Base-by-base conservation (phyloP, 2,113 vertebrate species). In the Stigmatopora argus region DNA sequence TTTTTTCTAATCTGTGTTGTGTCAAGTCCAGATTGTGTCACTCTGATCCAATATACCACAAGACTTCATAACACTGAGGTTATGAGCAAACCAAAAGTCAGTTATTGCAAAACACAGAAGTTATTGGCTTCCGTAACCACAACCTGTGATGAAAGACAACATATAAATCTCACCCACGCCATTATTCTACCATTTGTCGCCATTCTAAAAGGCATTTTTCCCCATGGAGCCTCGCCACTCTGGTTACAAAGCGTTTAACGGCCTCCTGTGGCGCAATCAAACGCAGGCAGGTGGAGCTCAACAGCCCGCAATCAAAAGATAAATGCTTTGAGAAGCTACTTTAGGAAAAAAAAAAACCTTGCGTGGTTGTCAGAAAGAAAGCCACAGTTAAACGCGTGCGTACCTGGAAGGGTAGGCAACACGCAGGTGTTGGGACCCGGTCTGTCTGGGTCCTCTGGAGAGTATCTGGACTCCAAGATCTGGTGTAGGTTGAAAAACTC, bases 401-500 rank as follows among this genome's bases (percentile, higher is more conserved):
- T 31, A 98, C 96, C 94, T 86, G 96, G 96, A n/a, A 98, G 81
- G 0, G 79, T 0, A 0, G 96, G 96, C 34, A 98, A 88, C 1
- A n/a, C 62, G 78, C 92, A 95, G 78, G 85, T 86, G 65, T 90
- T 89, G 2, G 87, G 76, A 21, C 81, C 85, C 0, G 53, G 77
- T 59, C 61, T 77, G 1, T 78, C 78, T 0, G 53, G 88, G 65
- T 77, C 86, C 26, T 93, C 94, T 0, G 86, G 72, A 6, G 92
- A 90, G 10, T 94, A 96, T 64, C 87, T 93, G 74, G 90, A 87
- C 83, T 95, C 92, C n/a, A 99, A 88, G 48, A 88, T 90, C 76
- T 87, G 65, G 65, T 99, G 95, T 45, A 98, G 85, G 66, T 85
- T 77, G 2, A 94, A 87, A 81, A 98, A 99, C 67, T 96, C 87